phyloP scores from a whole-genome alignment of 2,113 vertebrate genomes.

The Dicrurus megarhynchus region DNA sequence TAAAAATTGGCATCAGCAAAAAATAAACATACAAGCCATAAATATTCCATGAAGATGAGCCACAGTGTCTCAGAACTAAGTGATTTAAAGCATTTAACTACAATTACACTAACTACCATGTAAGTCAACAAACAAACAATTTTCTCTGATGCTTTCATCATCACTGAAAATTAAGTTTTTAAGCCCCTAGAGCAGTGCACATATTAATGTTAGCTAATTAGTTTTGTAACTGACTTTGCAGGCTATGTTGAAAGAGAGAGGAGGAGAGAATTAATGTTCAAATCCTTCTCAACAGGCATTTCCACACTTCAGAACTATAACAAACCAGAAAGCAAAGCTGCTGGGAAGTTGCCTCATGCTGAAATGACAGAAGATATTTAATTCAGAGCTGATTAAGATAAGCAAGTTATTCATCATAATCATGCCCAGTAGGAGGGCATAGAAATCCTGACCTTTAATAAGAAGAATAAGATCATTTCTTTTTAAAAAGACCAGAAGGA shows the following conservation, averaged over 20 bases:
- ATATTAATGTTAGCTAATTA: conserved; percentile 67
- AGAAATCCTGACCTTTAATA: conserved; percentile 50
- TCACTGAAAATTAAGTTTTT: conserved; percentile 63
- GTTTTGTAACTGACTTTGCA: conserved; percentile 61
- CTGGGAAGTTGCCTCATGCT: conserved; percentile 17
- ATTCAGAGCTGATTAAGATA: conserved; percentile 51
- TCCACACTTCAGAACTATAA: conserved; percentile 49
- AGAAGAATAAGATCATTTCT: neutral
- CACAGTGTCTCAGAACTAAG: neutral
- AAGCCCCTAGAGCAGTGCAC: conserved; percentile 49
- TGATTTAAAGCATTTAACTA: conserved; percentile 23
- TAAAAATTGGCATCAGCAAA: neutral
- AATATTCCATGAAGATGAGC: neutral
- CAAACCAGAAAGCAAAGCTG: conserved; percentile 39
- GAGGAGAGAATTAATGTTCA: conserved; percentile 44
- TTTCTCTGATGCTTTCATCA: conserved; percentile 52
- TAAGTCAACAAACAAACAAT: conserved; percentile 60
- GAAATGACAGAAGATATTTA: conserved; percentile 46
- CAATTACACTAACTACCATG: conserved; percentile 35
- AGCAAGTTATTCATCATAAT: conserved; percentile 44
- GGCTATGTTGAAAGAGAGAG: conserved; percentile 4
- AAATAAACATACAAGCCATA: neutral
- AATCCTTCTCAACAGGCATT: conserved; percentile 47
- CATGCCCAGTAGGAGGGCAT: neutral
- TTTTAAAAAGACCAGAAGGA: neutral